phyloP scores from a whole-genome alignment of 2,797 vertebrate genomes.

The Acanthurus leucopareius region DNA sequence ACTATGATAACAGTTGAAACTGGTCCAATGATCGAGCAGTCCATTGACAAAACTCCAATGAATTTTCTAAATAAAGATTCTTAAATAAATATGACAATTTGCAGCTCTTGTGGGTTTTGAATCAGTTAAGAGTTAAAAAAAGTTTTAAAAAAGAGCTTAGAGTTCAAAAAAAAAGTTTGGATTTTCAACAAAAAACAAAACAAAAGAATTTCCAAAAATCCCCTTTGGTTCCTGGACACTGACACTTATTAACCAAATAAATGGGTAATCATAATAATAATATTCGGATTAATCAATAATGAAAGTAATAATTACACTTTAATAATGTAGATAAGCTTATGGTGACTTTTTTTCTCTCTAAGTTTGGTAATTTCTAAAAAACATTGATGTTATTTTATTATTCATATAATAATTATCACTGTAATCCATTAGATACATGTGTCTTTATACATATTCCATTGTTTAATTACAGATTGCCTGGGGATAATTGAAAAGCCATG shows the following conservation, averaged over 20 bases:
- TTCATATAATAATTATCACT: background rate
- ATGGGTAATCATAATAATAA: no score
- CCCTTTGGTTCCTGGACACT: no score
- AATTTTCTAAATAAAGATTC: background rate
- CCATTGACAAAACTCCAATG: background rate
- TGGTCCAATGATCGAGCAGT: background rate
- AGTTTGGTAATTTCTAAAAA: background rate
- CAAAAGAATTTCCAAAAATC: no score
- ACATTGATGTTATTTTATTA: background rate
- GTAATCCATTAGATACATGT: background rate
- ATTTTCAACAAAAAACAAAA: no score
- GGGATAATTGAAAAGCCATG: background rate
- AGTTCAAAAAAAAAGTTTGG: background rate
- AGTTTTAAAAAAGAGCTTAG: no score
- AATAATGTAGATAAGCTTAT: no score
- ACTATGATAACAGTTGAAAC: background rate
- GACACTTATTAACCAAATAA: no score
- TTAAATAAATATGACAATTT: background rate
- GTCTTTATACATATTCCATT: background rate
- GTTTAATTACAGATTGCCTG: slow-evolving; percentile 17
- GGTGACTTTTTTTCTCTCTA: background rate
- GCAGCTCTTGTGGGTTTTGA: slow-evolving; percentile 3
- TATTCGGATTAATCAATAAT: no score
- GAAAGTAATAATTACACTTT: no score
- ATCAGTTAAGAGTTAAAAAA: no score